Evolutionary conservation across 37 sponge, comb jelly and placozoan species (phyloP), one percentile per base, ranked within the genome.

Genomic region (Halichondria panicea): DNA sequence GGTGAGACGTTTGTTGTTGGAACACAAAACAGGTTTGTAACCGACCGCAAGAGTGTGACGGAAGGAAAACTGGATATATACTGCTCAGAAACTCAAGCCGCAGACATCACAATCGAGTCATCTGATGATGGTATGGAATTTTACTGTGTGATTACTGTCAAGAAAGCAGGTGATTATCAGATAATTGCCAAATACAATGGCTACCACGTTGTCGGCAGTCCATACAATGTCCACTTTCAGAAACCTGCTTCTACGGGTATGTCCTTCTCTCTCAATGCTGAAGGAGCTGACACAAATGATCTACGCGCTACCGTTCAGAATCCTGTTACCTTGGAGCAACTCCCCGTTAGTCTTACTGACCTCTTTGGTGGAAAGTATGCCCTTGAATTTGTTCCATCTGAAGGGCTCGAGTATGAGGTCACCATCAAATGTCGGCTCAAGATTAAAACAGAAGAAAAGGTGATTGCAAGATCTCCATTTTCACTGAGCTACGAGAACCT

Each of bases 391-490:
- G 60, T 45, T 27, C 82, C 86, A 25, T 72, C 81, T 0, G 54
- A 85, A 27, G 78, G 66, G 11, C 42, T 30, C 1, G 78, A 78
- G 56, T 91, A 91, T 68, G 43, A 68, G 42, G 57, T 87, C 18
- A 78, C 63, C 22, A 74, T 91, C 36, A 81, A 61, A 25, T 81
- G 71, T 55, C 43, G 31, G 8, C 6, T 78, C 43, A 78, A 66
- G 78, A 55, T 78, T 7, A 85, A 76, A 61, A 69, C 54, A 12
- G 75, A 86, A 36, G 82, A 66, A 32, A 62, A 53, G 46, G 81
- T 79, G 48, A 64, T 94, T 12, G 67, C 45, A 28, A 88, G 85
- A 0, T 79, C 83, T 31, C 92, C 84, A 1, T 94, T 94, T 66
- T 76, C 55, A 0, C 70, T 94, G 0, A 37, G 46, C 19, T 85